A percentile compares a stretch with the other conserved stretches of the same genome.
phyloP scores from a whole-genome alignment of 2,797 vertebrate species.

The Pseudotriccus pelzelni region DNA sequence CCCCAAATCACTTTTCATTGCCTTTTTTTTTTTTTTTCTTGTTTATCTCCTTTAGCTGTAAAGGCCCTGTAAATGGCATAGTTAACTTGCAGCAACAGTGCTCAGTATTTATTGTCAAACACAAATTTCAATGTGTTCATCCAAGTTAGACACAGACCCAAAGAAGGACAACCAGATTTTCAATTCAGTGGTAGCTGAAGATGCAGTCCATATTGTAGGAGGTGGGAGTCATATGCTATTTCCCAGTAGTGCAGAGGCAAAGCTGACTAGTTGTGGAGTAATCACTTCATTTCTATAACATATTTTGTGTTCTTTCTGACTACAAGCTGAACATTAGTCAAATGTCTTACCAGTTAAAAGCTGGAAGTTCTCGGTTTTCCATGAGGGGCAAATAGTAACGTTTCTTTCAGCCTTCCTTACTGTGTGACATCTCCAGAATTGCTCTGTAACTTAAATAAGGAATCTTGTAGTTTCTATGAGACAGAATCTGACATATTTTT shows the following conservation, averaged over 20 bases:
- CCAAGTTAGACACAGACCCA: background rate
- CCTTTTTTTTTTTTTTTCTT: background rate
- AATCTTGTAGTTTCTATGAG: background rate
- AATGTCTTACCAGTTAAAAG: background rate
- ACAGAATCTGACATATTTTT: background rate
- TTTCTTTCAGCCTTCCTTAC: background rate
- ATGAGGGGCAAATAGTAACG: background rate
- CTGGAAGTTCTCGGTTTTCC: background rate
- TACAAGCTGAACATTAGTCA: background rate
- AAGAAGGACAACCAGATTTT: background rate
- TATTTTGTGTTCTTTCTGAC: background rate
- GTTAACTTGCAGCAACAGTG: background rate
- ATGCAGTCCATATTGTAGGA: background rate
- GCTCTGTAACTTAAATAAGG: background rate
- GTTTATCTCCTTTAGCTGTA: background rate
- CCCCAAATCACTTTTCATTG: background rate
- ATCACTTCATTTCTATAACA: background rate
- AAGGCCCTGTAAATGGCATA: background rate
- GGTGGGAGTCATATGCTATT: background rate
- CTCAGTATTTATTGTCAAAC: background rate
- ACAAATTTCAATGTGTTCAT: background rate
- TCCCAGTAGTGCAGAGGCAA: background rate
- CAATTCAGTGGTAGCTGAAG: background rate
- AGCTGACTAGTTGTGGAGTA: background rate
- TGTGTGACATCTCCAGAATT: background rate